A percentile compares a stretch with the other conserved stretches of the same genome.
These are phyloP conservation scores for Streptopelia turtur DNA, from an alignment of 2,797 vertebrate genomes.

Conservation along the genomic window DNA sequence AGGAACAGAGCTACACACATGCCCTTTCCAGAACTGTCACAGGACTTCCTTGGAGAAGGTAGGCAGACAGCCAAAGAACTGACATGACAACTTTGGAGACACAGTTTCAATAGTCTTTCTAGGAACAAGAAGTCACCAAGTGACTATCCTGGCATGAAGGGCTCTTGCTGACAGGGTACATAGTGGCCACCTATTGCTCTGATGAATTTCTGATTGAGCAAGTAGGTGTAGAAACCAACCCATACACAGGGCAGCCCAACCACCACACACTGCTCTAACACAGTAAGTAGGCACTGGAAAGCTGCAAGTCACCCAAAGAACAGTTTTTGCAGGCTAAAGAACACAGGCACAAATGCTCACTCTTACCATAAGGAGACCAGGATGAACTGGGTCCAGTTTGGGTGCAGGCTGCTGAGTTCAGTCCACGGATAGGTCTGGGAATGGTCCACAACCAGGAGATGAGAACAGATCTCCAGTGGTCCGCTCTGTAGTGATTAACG, in stretches of 20 bases:
- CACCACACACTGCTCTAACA: not conserved
- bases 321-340: not conserved
- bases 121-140: not conserved
- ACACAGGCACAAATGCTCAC: not conserved
- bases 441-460: not conserved
- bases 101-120: not conserved
- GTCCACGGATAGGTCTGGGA: not conserved
- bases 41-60: not conserved
- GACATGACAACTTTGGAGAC: not conserved
- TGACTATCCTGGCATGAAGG: too few relatives aligned
- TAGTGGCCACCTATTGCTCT: too few relatives aligned
- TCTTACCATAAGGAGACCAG: not conserved
- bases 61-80: rapidly evolving
- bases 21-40: not conserved
- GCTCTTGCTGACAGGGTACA: rapidly evolving
- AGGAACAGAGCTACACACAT: not conserved
- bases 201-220: not conserved
- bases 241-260: not conserved
- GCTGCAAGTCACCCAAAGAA: not conserved
- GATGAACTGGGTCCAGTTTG: not conserved
- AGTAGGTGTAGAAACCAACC: not conserved
- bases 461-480: not conserved
- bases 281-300: not conserved
- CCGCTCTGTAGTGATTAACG: not conserved
- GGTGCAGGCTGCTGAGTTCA: not conserved